phyloP scores from a whole-genome alignment of 2,797 vertebrate species.

The Neostethus bicornis region DNA sequence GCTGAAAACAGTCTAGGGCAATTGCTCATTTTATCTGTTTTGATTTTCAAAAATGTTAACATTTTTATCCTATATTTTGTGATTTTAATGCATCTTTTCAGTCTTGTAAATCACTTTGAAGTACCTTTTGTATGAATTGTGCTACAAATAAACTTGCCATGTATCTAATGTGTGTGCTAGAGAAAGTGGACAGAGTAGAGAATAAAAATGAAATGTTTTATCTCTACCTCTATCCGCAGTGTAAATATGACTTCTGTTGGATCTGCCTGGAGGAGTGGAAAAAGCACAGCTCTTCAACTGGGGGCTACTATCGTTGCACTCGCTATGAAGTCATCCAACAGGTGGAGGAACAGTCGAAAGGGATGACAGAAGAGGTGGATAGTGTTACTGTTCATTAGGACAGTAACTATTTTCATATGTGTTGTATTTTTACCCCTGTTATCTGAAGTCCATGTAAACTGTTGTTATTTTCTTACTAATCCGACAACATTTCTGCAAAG shows the following conservation, averaged over 20 bases:
- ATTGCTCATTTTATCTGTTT: too few species aligned
- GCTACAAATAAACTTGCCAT: too few species aligned
- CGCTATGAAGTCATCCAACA: conserved; percentile 98
- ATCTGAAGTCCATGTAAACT: conserved; percentile 10
- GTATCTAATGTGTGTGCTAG: too few species aligned
- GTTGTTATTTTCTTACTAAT: conserved; percentile 1
- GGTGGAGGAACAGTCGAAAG: conserved; percentile 90
- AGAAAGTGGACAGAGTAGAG: conserved; percentile 2
- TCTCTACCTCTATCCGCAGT: conserved; percentile 71
- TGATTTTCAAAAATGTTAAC: too few species aligned
- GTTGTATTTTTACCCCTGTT: background rate
- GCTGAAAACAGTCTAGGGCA: too few species aligned
- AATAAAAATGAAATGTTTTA: background rate
- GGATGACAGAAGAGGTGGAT: conserved; percentile 73
- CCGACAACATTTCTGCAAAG: conserved; percentile 4
- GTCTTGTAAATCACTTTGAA: too few species aligned
- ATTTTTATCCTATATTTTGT: too few species aligned
- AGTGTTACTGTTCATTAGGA: background rate
- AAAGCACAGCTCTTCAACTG: conserved; percentile 98
- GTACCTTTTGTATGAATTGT: too few species aligned
- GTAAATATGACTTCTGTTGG: conserved; percentile 99
- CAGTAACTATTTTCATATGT: conserved; percentile 1
- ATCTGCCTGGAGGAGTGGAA: conserved; percentile 99
- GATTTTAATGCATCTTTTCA: too few species aligned
- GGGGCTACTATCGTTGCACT: conserved; percentile 97